Base-by-base conservation (phyloP, 2,888 invertebrate species). In the Belgica antarctica region DNA sequence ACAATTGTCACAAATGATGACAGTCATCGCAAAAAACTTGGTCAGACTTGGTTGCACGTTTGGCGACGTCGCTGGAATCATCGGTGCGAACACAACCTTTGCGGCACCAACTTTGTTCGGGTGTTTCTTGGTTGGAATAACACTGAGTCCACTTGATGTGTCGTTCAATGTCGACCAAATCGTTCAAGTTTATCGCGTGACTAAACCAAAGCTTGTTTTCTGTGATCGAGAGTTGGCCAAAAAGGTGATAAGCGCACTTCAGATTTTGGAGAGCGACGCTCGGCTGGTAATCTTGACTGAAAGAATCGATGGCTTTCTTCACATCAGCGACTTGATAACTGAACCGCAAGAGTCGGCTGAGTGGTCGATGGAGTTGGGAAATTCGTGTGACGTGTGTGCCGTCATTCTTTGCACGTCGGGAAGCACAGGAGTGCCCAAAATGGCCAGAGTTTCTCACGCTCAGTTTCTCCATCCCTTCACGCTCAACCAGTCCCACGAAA, bases 151-250 rank as follows among this genome's bases (percentile, higher is more conserved):
- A 7, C 10, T 71, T 22, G 71, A 71, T 63, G 47, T 65, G 8
- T 22, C 63, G 7, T 70, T 70, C 22, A 61, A 76, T 36, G 72
- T 71, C 62, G 75, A 77, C 59, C 70, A 71, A 62, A 63, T 71
- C 17, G 22, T 46, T 1, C 17, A 71, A n/a, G 63, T 71, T 27
- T 62, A 70, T 17, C 17, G 27, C 5, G 31, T 57, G 28, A 71
- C 71, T 1, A 27, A 63, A 15, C 71, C 71, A 12, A 70, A 69
- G 22, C 47, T 71, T 24, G 57, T 71, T 0, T 71, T 71, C 24
- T 71, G 71, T 46, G 71, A 71, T 52, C 24, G 41, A 4, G 41
- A 41, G 12, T 15, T n/a, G 15, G 10, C 15, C 3, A 15, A 41
- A n/a, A 41, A 41, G 41, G 15, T 41, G 12, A 15, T n/a, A 41